Conservation (phyloP, 1,140 invertebrate species). For the Drosophila santomea region DNA sequence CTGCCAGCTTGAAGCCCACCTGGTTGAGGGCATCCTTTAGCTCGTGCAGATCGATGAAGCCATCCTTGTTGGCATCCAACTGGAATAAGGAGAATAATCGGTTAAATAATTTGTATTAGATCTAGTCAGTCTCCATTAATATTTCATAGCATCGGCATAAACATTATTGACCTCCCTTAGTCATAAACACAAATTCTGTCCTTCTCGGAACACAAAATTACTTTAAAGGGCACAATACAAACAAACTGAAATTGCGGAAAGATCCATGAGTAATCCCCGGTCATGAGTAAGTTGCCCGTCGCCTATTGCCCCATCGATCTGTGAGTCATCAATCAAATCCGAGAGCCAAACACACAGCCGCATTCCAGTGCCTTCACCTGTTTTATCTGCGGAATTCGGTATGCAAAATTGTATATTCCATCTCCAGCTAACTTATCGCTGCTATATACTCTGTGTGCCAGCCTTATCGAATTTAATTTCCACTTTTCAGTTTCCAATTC, state of each 20-base stretch:
- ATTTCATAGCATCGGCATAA: not conserved
- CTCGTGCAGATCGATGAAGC: constrained; percentile 95
- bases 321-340: constrained; percentile 51
- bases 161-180: not conserved
- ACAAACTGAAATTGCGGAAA: not conserved
- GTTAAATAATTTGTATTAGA: not conserved
- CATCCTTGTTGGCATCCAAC: constrained; percentile 96
- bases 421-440: constrained; percentile 26
- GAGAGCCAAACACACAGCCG: constrained; percentile 21
- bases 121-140: not conserved
- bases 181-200: not conserved
- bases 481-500: constrained; percentile 5
- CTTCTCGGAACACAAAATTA: constrained; percentile 4
- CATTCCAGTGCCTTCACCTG: constrained; percentile 7
- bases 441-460: not conserved
- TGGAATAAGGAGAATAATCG: constrained; percentile 84
- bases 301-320: constrained; percentile 13
- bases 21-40: constrained; percentile 95
- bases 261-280: constrained; percentile 51
- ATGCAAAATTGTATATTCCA: constrained; percentile 23
- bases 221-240: not conserved
- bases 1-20: constrained; percentile 96
- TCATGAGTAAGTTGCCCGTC: constrained; percentile 22
- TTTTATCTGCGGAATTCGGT: constrained; percentile 34
- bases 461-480: constrained; percentile 40